Percentiles rank a stretch among this genome's conserved stretches.
These are phyloP conservation scores for Ladona fulva DNA, from an alignment of 1,140 invertebrate genomes.

Conservation along the genomic window DNA sequence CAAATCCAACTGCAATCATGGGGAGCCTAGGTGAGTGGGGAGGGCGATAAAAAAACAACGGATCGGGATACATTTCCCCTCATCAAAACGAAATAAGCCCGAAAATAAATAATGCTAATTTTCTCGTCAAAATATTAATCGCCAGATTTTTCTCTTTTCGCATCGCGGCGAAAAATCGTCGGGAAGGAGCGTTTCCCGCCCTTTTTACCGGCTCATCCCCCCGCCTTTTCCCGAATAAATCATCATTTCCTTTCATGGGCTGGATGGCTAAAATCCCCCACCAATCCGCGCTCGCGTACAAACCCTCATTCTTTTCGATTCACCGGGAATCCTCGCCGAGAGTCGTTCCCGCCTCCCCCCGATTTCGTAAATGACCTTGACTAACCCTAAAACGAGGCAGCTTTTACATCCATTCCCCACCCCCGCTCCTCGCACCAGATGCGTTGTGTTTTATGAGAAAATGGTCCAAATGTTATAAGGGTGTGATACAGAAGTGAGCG, in stretches of 20 bases:
- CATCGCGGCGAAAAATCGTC: no score
- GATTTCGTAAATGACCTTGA: not conserved
- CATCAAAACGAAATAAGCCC: constrained; percentile 5
- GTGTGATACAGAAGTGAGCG: not conserved
- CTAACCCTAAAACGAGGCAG: not conserved
- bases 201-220: no score
- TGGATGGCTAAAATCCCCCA: no score
- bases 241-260: no score
- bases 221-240: no score
- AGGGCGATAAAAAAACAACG: not conserved
- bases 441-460: constrained; percentile 9
- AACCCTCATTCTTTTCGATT: not conserved
- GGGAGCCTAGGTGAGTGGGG: no score
- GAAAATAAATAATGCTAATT: not conserved
- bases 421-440: not conserved
- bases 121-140: not conserved
- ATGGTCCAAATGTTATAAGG: constrained; percentile 1
- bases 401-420: not conserved
- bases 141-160: not conserved
- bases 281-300: no score
- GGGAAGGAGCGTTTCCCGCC: no score
- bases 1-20: not conserved
- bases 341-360: not conserved
- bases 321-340: not conserved
- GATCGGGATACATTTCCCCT: not conserved